Evolutionary conservation across 2,888 invertebrate genomes (phyloP), one percentile per base, ranked within the genome.

Genomic region (Leptinotarsa rubiginosa): DNA sequence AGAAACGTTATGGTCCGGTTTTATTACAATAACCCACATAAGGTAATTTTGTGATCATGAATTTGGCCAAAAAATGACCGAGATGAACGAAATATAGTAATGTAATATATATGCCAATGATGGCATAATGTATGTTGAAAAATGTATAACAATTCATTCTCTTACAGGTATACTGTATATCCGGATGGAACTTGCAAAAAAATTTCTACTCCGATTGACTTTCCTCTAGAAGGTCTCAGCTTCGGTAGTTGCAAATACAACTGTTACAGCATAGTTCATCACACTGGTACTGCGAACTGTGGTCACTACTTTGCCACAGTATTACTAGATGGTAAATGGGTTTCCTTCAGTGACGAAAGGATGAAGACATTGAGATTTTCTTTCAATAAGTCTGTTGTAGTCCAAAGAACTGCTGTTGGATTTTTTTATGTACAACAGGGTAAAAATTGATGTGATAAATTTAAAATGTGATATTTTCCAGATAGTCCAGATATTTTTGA

Each of bases 241-340:
- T 86, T 89, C 75, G 86, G 87, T n/a, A 89, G 89, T 66, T 89
- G 89, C 73, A 87, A 87, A 25, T 97, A 96, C 86, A 91, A 93
- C 82, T 87, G 97, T 70, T 96, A 95, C 84, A 96, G 94, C 0
- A 94, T 97, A 74, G 96, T 96, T 67, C 96, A 97, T 87, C 97
- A 98, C 87, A 95, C 93, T 83, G 97, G 98, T 15, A 93, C 95
- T 0, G 94, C 97, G 93, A 94, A 95, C 82, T 93, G 94, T 10
- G 97, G 97, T 0, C 98, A 98, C 87, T 98, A 98, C 85, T 97
- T 96, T 1, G 97, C 97, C 0, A 95, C 93, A 83, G 97, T 97
- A 41, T 77, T 76, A 18, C 67, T 76, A n/a, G 71, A 78, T 20
- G 72, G 70, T 15, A 68, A 62, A 66, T 98, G 98, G 98, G 95